A percentile compares a stretch with the other conserved stretches of the same genome.
These are phyloP conservation scores for Antheraea mylitta DNA, from an alignment of 1,140 invertebrate species.

Conservation along the genomic window DNA sequence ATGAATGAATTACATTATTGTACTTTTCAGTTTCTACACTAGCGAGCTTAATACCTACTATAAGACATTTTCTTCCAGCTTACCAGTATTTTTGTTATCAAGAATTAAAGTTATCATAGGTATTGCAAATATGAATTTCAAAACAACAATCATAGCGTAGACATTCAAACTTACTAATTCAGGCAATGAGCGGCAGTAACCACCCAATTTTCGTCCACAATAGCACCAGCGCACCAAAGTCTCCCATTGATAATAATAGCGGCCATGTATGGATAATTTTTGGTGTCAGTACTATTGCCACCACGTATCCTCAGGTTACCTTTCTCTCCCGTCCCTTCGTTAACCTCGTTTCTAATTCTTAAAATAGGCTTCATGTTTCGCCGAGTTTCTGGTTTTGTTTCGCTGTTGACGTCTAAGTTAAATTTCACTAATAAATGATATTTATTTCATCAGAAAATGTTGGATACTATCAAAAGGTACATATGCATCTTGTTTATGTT, in stretches of 20 bases:
- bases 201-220: constrained; percentile 81
- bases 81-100: no score
- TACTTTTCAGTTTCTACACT: no score
- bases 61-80: no score
- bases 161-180: constrained; percentile 52
- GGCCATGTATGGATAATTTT: constrained; percentile 65
- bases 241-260: constrained; percentile 66
- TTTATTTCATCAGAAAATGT: neutral
- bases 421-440: constrained; percentile 7
- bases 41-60: no score
- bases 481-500: neutral
- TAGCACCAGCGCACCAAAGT: constrained; percentile 79
- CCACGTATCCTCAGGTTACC: constrained; percentile 38
- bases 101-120: no score
- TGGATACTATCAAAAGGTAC: neutral
- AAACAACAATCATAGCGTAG: no score
- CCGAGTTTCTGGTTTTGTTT: neutral
- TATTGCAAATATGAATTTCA: no score
- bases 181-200: constrained; percentile 83
- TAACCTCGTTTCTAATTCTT: constrained; percentile 43
- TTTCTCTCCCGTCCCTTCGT: constrained; percentile 15
- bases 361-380: constrained; percentile 26
- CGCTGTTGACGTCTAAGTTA: neutral
- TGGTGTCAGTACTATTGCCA: constrained; percentile 45
- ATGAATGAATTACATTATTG: no score